A percentile compares a stretch with the other conserved stretches of the same genome.
These are phyloP conservation scores for Phania funesta DNA, from an alignment of 2,888 invertebrate species.

Conservation along the genomic window DNA sequence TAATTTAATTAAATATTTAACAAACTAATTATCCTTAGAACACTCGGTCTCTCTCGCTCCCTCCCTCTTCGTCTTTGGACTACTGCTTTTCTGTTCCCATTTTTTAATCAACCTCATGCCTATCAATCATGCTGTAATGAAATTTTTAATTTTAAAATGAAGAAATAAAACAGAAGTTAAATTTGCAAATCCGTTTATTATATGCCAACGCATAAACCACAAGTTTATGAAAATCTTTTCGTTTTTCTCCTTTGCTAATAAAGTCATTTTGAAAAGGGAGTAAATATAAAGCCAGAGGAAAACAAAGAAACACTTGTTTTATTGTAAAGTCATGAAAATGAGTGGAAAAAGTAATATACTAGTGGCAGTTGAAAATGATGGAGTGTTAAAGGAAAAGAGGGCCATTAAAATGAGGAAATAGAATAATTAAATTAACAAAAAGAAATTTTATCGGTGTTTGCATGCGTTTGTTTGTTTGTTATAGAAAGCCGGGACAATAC, in stretches of 20 bases:
- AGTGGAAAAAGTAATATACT: constrained; percentile 10
- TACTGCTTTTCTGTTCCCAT: neutral
- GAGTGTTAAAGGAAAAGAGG: constrained; percentile 27
- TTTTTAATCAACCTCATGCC: neutral
- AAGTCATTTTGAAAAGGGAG: constrained; percentile 13
- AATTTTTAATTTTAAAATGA: constrained; percentile 35
- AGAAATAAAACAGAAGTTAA: constrained; percentile 8
- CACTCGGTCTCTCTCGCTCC: neutral
- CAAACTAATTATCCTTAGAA: constrained; percentile 15
- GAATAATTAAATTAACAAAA: constrained; percentile 22
- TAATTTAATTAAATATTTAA: neutral
- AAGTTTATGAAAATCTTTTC: constrained; percentile 20
- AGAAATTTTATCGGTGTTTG: too few species aligned
- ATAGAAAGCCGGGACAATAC: too few species aligned
- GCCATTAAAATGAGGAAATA: neutral
- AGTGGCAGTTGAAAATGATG: constrained; percentile 41
- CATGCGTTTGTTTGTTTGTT: too few species aligned
- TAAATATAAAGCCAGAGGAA: neutral
- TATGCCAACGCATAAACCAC: constrained; percentile 43
- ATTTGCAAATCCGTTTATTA: constrained; percentile 37
- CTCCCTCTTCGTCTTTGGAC: neutral
- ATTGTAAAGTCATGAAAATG: constrained; percentile 55
- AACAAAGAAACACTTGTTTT: constrained; percentile 57
- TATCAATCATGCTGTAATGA: constrained; percentile 49
- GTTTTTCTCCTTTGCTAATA: neutral